phyloP scores from a whole-genome alignment of 2,113 vertebrate genomes.

The Bubalus kerabau region DNA sequence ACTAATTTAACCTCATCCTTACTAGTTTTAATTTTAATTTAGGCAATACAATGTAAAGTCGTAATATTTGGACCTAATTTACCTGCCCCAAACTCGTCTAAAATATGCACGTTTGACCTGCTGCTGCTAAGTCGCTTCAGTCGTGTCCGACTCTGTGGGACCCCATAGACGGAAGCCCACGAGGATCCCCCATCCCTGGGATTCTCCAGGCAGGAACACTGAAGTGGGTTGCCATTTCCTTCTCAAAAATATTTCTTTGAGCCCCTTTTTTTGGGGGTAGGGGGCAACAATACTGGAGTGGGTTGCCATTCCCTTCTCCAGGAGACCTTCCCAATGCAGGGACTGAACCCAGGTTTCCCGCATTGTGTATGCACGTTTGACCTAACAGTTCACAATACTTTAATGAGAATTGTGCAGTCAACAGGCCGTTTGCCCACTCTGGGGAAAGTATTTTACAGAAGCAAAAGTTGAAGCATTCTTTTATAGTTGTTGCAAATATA shows the following conservation, averaged over 20 bases:
- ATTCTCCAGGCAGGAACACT: too few species aligned
- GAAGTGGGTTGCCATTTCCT: too few species aligned
- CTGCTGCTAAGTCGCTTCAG: too few species aligned
- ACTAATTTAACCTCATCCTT: background rate
- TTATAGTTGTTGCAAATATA: background rate
- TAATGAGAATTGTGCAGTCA: background rate
- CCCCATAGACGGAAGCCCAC: too few species aligned
- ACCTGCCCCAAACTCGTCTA: background rate
- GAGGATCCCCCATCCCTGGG: too few species aligned
- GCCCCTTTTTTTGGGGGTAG: too few species aligned
- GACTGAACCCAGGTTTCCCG: too few species aligned
- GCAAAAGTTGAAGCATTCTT: background rate
- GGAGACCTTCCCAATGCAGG: too few species aligned
- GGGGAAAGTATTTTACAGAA: background rate
- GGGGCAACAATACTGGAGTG: too few species aligned
- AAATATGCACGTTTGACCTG: background rate
- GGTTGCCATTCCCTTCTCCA: too few species aligned
- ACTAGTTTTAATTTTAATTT: background rate
- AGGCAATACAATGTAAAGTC: background rate
- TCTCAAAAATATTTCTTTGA: too few species aligned
- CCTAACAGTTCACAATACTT: background rate
- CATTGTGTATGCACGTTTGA: background rate
- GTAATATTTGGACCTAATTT: background rate
- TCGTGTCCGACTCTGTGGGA: too few species aligned
- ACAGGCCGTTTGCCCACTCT: background rate